A percentile compares a stretch with the other conserved stretches of the same genome.
Evolutionary conservation across 1,140 invertebrate species (phyloP).

Genomic region (Danaus melanippus): DNA sequence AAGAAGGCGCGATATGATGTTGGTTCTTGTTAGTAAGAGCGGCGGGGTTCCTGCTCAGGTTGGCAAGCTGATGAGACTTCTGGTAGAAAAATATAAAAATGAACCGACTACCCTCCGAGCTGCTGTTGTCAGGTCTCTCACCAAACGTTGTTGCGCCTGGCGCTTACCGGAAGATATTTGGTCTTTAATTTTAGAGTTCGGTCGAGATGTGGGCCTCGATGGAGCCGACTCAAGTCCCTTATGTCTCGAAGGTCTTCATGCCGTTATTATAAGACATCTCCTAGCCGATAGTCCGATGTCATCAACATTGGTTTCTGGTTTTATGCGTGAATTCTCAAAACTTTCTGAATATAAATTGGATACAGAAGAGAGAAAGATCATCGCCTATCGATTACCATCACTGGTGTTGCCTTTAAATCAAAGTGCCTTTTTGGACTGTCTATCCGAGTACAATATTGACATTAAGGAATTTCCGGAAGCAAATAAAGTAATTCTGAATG

Average conservation of each 20-base stretch:
- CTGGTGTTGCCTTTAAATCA: constrained; percentile 23
- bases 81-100: constrained; percentile 32
- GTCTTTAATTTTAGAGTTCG: constrained; percentile 34
- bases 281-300: constrained; percentile 17
- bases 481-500: constrained; percentile 15
- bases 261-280: constrained; percentile 34
- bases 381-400: constrained; percentile 23
- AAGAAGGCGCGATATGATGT: constrained; percentile 39
- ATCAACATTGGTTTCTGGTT: constrained; percentile 18
- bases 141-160: constrained; percentile 41
- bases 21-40: constrained; percentile 51
- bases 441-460: constrained; percentile 23
- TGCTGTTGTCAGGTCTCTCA: constrained; percentile 40
- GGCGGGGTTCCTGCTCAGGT: constrained; percentile 32
- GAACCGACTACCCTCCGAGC: constrained; percentile 40
- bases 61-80: constrained; percentile 30
- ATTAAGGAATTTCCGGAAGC: constrained; percentile 23
- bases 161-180: constrained; percentile 34
- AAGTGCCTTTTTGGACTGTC: constrained; percentile 17
- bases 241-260: constrained; percentile 45
- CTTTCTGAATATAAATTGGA: constrained; percentile 39
- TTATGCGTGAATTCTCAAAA: constrained; percentile 31
- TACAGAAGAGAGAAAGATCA: constrained; percentile 20
- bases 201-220: constrained; percentile 35
- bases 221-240: constrained; percentile 25